Base-by-base conservation (phyloP, 2,888 invertebrate genomes). In the Cheilosia scutellata region DNA sequence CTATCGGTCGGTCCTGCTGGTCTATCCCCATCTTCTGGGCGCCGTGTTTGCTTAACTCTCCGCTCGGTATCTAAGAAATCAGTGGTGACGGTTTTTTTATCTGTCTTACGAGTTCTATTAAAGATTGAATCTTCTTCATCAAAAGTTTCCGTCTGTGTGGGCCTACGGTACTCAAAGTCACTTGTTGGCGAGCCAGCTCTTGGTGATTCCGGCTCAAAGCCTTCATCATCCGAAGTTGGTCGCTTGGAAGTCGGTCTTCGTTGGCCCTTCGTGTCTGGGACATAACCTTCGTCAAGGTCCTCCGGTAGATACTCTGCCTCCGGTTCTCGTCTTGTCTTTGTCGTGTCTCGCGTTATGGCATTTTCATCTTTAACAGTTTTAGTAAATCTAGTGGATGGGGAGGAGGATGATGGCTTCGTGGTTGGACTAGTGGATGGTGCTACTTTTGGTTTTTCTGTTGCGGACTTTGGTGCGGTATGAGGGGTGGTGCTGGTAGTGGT, bases 131-230 rank as follows among this genome's bases (percentile, higher is more conserved):
- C 86, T 33, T 86, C 82, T 31, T 86, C 76, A 27, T 86, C 82
- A 11, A 42, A 55, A 3, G 70, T 58, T 2, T 63, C 58, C 5
- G 57, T 37, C 60, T 76, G 66, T 0, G 53, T 65, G 2, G 80
- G 76, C 4, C 71, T 16, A 29, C 65, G 63, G 83, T 90, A 93
- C 88, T 93, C 93, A 88, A 94, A 94, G 57, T 94, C 94, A 89
- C 94, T 94, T 51, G 94, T 94, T 1, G 94, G 94, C 60, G 94
- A 94, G 79, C 93, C 93, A 40, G 89, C 88, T 42, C 88, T 77
- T 5, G 89, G 88, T 31, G 90, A 89, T 4, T 88, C 88, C 1
- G 87, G 89, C 83, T 89, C 89, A 20, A 87, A 87, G 40, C 88
- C 88, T 58, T 89, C 88, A 80, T 88, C 88, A 60, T 88, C 88